Base-by-base conservation (phyloP, 2,113 vertebrate species). In the Equus quagga region DNA sequence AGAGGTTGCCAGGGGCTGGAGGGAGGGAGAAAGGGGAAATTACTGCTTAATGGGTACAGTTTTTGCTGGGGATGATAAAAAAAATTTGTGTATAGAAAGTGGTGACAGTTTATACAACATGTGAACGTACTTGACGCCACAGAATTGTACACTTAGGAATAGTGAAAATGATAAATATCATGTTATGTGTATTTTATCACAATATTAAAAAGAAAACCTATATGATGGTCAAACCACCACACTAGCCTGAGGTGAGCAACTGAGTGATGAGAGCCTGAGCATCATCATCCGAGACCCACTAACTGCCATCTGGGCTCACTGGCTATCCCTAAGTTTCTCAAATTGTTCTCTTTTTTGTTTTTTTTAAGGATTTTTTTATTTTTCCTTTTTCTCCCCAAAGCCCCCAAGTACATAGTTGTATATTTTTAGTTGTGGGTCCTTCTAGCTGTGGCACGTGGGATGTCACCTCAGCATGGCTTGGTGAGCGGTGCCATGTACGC, bases 91-190 rank as follows among this genome's bases (percentile, higher is more conserved):
- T 80, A 58, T 10, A 73, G 26, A 84, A 1, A 79, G 28, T 36
- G 24, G 81, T 58, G 19, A 67, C 64, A 23, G 41, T 78, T 91
- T 91, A 88, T 0, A 65, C 18, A 78, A 91, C 51, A 93, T 8
- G 31, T 54, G 33, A 70, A 51, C 69, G 10, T 89, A 73, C 36
- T 58, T 89, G 56, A 93, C n/a, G 36, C 33, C 69, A 76, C 19
- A 79, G 41, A 92, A 79, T 15, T 46, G 24, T 89, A 89, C 26
- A 67, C 8, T 54, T 84, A 89, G 14, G 54, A 83, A 88, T 58
- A 70, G 58, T 67, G 70, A 95, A 97, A 96, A 88, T 51, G 24
- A 51, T 70, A 92, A 70, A 41, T 21, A 73, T n/a, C 28, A 41
- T 49, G 26, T 64, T n/a, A 85, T 31, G 21, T 62, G 78, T 41